Conservation (phyloP, 2,888 invertebrate species). For the Allolobophora icterica region DNA sequence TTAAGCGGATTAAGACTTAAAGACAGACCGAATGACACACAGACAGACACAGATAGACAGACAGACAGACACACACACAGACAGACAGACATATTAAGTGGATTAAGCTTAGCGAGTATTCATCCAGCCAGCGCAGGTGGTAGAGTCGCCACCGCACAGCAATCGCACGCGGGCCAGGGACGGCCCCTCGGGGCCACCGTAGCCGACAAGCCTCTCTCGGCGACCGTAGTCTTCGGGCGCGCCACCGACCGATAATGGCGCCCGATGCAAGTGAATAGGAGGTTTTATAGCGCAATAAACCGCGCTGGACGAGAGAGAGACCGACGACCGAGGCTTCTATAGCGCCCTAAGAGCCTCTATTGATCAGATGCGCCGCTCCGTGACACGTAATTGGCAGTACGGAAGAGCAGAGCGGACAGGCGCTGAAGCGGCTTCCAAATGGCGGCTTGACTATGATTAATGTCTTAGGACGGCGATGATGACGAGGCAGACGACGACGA, state of each 20-base stretch:
- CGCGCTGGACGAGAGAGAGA: background rate
- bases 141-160: too few relatives aligned
- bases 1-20: too few relatives aligned
- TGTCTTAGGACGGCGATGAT: background rate
- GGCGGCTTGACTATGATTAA: background rate
- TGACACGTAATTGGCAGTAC: background rate
- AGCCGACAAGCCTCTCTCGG: background rate
- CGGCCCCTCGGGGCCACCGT: background rate
- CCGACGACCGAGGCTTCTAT: background rate
- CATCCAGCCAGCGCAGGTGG: background rate
- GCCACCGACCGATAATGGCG: background rate
- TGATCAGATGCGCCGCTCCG: background rate
- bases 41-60: too few relatives aligned
- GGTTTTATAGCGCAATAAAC: background rate
- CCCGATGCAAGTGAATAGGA: slow-evolving; percentile 10
- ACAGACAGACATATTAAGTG: background rate
- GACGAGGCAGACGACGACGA: slow-evolving; percentile 29
- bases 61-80: too few relatives aligned
- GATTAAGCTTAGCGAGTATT: background rate
- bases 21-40: too few relatives aligned
- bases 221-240: background rate
- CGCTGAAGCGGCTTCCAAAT: background rate
- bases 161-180: too few relatives aligned
- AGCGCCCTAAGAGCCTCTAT: background rate
- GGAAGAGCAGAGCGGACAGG: background rate